Percentiles rank a stretch among this genome's conserved stretches.
Conservation (phyloP, 2,797 vertebrate species). For the Dipus sagitta region DNA sequence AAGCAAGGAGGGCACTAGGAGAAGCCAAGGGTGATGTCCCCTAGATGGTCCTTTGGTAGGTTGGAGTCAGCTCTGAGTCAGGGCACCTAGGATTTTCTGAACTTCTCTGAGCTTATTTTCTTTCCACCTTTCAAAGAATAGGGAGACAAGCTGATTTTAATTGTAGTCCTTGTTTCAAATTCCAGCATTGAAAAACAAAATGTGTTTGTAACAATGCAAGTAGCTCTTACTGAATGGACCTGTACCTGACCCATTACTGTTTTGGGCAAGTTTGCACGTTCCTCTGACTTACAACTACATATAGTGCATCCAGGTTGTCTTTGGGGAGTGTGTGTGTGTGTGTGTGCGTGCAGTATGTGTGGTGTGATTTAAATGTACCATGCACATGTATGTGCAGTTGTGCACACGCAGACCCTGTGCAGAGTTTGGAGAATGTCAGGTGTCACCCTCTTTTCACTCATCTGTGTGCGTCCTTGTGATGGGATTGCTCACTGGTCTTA, state of each 20-base stretch:
- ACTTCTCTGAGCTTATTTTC: too few relatives aligned
- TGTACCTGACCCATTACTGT: not conserved
- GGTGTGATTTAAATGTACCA: too few relatives aligned
- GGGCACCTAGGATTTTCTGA: not conserved
- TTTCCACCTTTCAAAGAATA: not conserved
- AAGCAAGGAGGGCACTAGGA: not conserved
- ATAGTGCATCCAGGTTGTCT: not conserved
- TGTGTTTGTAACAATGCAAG: not conserved
- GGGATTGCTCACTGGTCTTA: too few relatives aligned
- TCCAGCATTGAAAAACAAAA: constrained; percentile 20
- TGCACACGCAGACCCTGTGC: too few relatives aligned
- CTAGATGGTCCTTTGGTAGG: not conserved
- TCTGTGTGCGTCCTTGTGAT: too few relatives aligned
- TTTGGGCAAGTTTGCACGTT: not conserved
- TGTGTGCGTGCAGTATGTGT: too few relatives aligned
- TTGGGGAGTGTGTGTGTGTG: too few relatives aligned
- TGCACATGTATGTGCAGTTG: too few relatives aligned
- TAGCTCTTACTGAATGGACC: not conserved
- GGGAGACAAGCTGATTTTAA: constrained; percentile 35
- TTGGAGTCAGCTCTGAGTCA: not conserved
- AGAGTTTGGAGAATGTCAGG: too few relatives aligned
- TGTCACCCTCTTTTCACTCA: too few relatives aligned
- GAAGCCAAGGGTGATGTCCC: not conserved
- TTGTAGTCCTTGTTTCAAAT: constrained; percentile 34
- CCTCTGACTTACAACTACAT: not conserved